A percentile compares a stretch with the other conserved stretches of the same genome.
Conservation (phyloP, 1,140 invertebrate species). For the Daktulosphaira vitifoliae region DNA sequence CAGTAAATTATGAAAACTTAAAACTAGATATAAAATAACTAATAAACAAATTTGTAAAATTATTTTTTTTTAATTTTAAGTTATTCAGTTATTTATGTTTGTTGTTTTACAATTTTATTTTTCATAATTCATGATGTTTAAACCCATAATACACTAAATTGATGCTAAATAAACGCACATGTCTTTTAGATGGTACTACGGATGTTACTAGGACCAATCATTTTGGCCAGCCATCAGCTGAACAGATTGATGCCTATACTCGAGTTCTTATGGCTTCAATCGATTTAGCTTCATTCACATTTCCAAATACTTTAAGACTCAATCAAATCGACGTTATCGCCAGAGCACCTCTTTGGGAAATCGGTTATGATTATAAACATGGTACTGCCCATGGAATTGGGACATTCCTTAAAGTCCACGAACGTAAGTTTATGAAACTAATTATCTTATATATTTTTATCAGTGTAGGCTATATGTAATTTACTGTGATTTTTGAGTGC, state of each 20-base stretch:
- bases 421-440: slow-evolving; percentile 54
- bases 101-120: too few relatives aligned
- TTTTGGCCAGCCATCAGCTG: slow-evolving; percentile 63
- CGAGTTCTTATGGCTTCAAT: slow-evolving; percentile 81
- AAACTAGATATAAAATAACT: too few relatives aligned
- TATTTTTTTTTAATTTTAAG: too few relatives aligned
- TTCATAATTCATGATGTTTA: too few relatives aligned
- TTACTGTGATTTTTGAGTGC: too few relatives aligned
- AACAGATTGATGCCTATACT: slow-evolving; percentile 76
- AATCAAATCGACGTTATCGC: slow-evolving; percentile 66
- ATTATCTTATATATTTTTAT: too few relatives aligned
- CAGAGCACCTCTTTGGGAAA: slow-evolving; percentile 67
- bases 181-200: slow-evolving; percentile 79
- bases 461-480: too few relatives aligned
- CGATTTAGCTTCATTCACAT: slow-evolving; percentile 56
- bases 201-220: slow-evolving; percentile 88
- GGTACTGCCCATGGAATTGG: slow-evolving; percentile 88
- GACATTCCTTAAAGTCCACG: slow-evolving; percentile 71
- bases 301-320: slow-evolving; percentile 56
- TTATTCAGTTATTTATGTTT: too few relatives aligned
- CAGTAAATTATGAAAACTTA: too few relatives aligned
- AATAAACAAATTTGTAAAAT: too few relatives aligned
- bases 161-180: too few relatives aligned
- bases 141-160: background rate
- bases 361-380: slow-evolving; percentile 72